These are phyloP conservation scores for Equus quagga DNA, from an alignment of 2,113 vertebrate genomes.

Conservation along the genomic window DNA sequence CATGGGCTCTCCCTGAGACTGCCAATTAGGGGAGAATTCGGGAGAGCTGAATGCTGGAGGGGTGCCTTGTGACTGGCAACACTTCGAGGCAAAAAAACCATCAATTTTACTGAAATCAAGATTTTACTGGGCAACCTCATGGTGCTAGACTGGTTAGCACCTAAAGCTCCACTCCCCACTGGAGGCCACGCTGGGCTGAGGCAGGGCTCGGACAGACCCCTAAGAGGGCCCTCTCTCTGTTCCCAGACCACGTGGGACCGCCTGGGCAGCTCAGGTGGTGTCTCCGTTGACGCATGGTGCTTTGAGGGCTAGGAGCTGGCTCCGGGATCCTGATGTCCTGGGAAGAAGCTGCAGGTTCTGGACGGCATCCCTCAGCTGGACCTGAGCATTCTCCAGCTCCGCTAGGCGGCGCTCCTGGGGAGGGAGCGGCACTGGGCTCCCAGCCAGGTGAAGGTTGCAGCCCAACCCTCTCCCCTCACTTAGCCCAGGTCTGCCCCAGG, in stretches of 20 bases:
- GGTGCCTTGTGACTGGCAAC: neutral
- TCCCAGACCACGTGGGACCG: neutral
- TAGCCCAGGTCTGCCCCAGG: neutral
- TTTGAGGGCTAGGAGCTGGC: slow-evolving; percentile 54
- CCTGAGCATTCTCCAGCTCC: slow-evolving; percentile 74
- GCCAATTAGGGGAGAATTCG: neutral
- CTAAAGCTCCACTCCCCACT: neutral
- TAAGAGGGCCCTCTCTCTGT: neutral
- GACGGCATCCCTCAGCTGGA: slow-evolving; percentile 66
- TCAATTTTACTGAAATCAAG: slow-evolving; percentile 30
- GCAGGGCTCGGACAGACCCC: neutral
- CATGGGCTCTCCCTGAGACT: neutral
- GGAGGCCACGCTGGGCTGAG: neutral
- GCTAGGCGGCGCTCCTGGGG: slow-evolving; percentile 79
- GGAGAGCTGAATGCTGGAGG: neutral
- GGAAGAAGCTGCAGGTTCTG: slow-evolving; percentile 23
- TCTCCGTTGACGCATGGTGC: slow-evolving; percentile 70
- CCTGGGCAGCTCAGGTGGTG: slow-evolving; percentile 63
- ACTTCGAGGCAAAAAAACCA: neutral
- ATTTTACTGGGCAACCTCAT: slow-evolving; percentile 56
- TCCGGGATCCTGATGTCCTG: neutral
- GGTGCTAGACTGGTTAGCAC: neutral
- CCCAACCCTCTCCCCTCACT: neutral
- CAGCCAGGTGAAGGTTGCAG: neutral
- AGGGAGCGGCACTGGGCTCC: neutral